Base-by-base conservation (phyloP, 2,113 vertebrate genomes). In the Lepus europaeus region DNA sequence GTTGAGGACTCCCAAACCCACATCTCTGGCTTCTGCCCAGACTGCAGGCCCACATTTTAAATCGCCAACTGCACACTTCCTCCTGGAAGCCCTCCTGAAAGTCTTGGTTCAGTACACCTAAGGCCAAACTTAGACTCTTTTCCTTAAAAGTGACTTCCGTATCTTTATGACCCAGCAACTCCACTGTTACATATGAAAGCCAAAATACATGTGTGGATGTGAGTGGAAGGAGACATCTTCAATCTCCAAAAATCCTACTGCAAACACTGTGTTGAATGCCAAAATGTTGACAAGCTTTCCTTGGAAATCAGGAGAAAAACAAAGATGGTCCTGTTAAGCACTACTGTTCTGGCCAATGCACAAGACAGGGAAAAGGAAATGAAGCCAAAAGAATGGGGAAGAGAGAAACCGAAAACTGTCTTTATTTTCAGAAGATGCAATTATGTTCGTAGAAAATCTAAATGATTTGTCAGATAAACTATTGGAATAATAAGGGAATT, bases 241-340 rank as follows among this genome's bases (percentile, higher is more conserved):
- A 83, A 68, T 92, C 29, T 90, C 31, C 63, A n/a, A 45, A 95
- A 93, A 49, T 68, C 16, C 29, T 77, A 36, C 31, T 81, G 77
- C 3, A 86, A 83, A 79, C 16, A 80, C 33, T 36, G 2, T 68
- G 89, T 73, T 91, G 92, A 93, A 72, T 90, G 49, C 76, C 33
- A 90, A 95, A 88, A 68, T 80, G 70, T 80, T 81, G 63, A 95
- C 79, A 95, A 92, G 6, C 92, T 87, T 93, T 27, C 66, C 29
- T 93, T 77, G 19, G 84, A 72, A 17, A 79, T 83, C 36, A 87
- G 27, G 17, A 95, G 33, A 14, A 93, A 93, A 90, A 81, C 33
- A 87, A 91, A 4, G 14, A 73, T 83, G 69, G 17, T 11, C 25
- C 39, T 69, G 25, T 56, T 80, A 84, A 87, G 14, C 66, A 74